Evolutionary conservation across 2,888 invertebrate genomes (phyloP), one percentile per base, ranked within the genome.

Genomic region (Fissipunctia ypsillon): DNA sequence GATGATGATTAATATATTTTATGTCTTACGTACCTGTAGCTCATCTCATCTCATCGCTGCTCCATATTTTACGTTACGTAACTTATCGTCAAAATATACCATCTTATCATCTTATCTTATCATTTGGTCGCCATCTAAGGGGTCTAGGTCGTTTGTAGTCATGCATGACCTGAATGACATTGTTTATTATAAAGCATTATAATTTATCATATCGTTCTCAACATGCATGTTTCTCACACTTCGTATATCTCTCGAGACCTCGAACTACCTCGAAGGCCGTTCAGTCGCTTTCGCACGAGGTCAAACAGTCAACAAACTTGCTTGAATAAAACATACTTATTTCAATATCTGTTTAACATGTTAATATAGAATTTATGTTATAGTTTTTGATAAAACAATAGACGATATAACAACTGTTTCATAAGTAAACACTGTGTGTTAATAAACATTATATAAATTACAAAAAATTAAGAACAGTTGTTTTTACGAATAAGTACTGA

Each of bases 201-300:
- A 48, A 67, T 59, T 52, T 60, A 56, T 52, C 22, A 41, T 48
- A 63, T 19, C 5, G 38, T 28, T 54, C 56, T 43, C 22, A 50
- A 59, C 70, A 70, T 68, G 54, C 45, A 43, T 48, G 14, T 74
- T 48, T 81, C 78, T 70, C 59, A 67, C 77, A 67, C 67, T 73
- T 7, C 1, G 38, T 57, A 60, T 59, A 14, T 68, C 10, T 28
- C 52, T 65, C 41, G 52, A 25, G 60, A 35, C 38, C 25, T 28
- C 16, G 61, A 74, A 78, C 22, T 57, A 35, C 38, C 25, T 28
- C 16, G 61, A 74, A 78, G 78, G 81, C 41, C 54, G 43, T 41
- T 69, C 50, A 38, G 54, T 57, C 22, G 69, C 65, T 81, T 81
- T 74, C 57, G 60, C 38, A 43, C 31, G 66, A 61, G 68, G 68